Conservation (phyloP, 2,888 invertebrate species). For the Agrotis clavis region DNA sequence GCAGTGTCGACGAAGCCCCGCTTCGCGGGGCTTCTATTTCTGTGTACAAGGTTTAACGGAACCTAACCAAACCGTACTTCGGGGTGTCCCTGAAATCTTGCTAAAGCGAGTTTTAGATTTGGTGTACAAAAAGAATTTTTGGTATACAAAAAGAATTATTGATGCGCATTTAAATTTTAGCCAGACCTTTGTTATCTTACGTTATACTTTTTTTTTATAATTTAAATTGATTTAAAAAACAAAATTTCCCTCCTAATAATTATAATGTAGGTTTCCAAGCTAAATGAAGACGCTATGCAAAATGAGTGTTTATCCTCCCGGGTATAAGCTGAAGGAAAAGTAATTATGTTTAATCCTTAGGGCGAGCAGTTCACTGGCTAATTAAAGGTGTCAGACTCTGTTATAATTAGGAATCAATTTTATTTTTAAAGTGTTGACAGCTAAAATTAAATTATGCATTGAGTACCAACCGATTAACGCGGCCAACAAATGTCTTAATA, state of each 20-base stretch:
- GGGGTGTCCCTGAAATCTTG: too few relatives aligned
- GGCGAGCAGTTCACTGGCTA: slow-evolving; percentile 54
- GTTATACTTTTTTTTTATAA: too few relatives aligned
- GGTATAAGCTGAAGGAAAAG: slow-evolving; percentile 65
- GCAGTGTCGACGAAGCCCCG: too few relatives aligned
- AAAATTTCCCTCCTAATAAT: slow-evolving; percentile 3
- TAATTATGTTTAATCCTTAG: slow-evolving; percentile 74
- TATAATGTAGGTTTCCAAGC: slow-evolving; percentile 50
- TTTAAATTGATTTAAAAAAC: too few relatives aligned
- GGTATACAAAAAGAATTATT: too few relatives aligned
- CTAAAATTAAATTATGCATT: not conserved
- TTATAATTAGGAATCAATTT: not conserved
- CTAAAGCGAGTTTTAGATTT: too few relatives aligned
- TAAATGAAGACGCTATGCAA: slow-evolving; percentile 57
- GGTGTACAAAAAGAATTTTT: too few relatives aligned
- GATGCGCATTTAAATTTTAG: too few relatives aligned
- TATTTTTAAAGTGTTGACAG: not conserved
- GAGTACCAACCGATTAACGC: not conserved
- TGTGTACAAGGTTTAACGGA: too few relatives aligned
- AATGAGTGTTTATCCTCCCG: slow-evolving; percentile 53
- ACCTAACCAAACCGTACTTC: too few relatives aligned
- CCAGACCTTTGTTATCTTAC: too few relatives aligned
- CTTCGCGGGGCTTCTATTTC: too few relatives aligned
- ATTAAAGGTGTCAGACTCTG: slow-evolving; percentile 66
- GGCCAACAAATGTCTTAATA: not conserved